Evolutionary conservation across 2,113 vertebrate genomes (phyloP), one percentile per base, ranked within the genome.

Genomic region (Picathartes gymnocephalus): DNA sequence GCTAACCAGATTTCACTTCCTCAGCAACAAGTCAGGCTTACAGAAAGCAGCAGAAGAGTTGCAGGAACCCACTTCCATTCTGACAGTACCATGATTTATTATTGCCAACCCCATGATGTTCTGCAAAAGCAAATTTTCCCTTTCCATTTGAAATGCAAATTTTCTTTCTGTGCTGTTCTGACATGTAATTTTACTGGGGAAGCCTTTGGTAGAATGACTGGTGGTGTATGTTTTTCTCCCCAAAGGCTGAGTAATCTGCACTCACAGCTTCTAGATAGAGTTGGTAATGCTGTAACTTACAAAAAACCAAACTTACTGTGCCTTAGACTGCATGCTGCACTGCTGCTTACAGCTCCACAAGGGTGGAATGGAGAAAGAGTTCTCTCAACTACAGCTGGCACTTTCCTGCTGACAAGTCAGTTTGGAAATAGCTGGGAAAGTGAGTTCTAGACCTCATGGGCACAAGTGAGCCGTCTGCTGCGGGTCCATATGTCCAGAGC

Each of bases 1-100:
- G 35, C 51, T 64, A 82, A 48, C 25, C 30, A 79, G 50, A 60
- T 92, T 92, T 95, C 89, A 87, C 84, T 90, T 96, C 89, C 91
- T 87, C 77, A 90, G 62, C 39, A 53, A 5, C 42, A 53, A 33
- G 0, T 0, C 16, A 33, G 73, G 13, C 37, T 95, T 93, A 71
- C 65, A 56, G 83, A 91, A 95, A 92, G 77, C 56, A 44, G 40
- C 0, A 3, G 40, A 37, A 37, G 80, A 56, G 17, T 76, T 92
- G 81, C 77, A 57, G 53, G 89, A 91, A 91, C 5, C 4, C 17
- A 24, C 57, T 92, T 56, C 51, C 50, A 79, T 89, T 91, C 53
- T 82, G 89, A 69, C 9, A 1, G 33, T 48, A 45, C 37, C 15
- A 10, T 74, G 65, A 81, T 57, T 91, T 84, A 65, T 51, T 51